These are phyloP conservation scores for Actinostola sp. DNA, from an alignment of 92 coral and sea anemone species.

Conservation along the genomic window DNA sequence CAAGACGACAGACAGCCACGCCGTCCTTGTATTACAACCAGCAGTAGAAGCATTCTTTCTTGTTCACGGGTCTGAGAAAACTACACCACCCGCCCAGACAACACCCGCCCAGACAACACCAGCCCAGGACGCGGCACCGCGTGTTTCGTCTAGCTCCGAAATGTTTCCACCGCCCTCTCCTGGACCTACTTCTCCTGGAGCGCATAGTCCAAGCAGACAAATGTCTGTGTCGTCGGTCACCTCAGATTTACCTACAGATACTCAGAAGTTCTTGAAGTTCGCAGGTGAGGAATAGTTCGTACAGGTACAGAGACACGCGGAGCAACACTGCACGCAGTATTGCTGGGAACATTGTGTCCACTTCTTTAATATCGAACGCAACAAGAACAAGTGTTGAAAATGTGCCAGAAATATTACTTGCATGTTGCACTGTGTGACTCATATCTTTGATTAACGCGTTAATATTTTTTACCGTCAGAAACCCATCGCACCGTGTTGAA, in stretches of 20 bases:
- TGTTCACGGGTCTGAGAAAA: constrained; percentile 94
- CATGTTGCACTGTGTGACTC: not conserved
- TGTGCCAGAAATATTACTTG: not conserved
- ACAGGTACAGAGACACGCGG: no score
- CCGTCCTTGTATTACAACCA: constrained; percentile 96
- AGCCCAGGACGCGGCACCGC: no score
- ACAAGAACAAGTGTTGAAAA: no score
- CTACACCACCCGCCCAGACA: constrained; percentile 35
- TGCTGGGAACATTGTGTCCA: no score
- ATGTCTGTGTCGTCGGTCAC: constrained; percentile 82
- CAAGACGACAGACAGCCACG: constrained; percentile 93
- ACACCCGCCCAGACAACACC: constrained; percentile 40
- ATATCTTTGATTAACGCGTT: not conserved
- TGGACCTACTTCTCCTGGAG: constrained; percentile 93
- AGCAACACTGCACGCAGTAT: no score
- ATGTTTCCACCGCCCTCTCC: constrained; percentile 87
- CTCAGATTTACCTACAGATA: constrained; percentile 94
- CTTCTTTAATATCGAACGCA: no score
- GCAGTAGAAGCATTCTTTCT: constrained; percentile 99
- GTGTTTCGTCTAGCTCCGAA: constrained; percentile 61
- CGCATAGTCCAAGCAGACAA: constrained; percentile 87
- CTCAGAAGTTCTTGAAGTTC: constrained; percentile 90
- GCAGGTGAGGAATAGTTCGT: constrained; percentile 71
- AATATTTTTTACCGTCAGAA: constrained; percentile 42
- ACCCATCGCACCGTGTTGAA: constrained; percentile 96